Base-by-base conservation (phyloP, 1,140 invertebrate genomes). In the Maconellicoccus hirsutus region DNA sequence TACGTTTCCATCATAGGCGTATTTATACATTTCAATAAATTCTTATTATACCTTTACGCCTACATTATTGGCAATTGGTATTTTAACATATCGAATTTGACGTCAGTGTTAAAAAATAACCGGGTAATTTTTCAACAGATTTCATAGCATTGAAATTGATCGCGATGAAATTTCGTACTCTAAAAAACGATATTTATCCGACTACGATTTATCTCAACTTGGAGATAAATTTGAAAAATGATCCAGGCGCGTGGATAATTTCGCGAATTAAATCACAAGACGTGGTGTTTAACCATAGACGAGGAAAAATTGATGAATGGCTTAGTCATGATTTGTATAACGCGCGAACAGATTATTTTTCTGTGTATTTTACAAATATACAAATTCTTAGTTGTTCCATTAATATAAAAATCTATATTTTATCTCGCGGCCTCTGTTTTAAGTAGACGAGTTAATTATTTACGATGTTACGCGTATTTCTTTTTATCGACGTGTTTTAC, bases 1-100 rank as follows among this genome's bases (percentile, higher is more conserved):
- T 16, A 16, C 42, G n/a, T 16, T 8, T 52, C 42, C 6, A 14
- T 16, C 3, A 52, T 52, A 2, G 12, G 42, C 12, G n/a, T 52
- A 52, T 52, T 52, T 52, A 52, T 52, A 52, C 6, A 52, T 52
- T 52, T 52, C 42, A 52, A 52, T 52, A 52, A 52, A 52, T 19
- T 52, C 42, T 52, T 52, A 52, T 52, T 52, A 52, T 52, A 52
- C 42, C 42, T 52, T 52, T 16, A 52, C 42, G 42, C 42, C 42
- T 52, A 52, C 42, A 52, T 52, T 52, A 52, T 52, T 52, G 42
- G 42, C 42, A 52, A 16, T 52, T 52, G 42, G 42, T 52, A 52
- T 52, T 52, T 19, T 14, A 3, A 52, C n/a, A 19, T 16, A 16
- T 52, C n/a, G 10, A 52, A 19, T 16, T 52, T 52, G 42, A 52